These are phyloP conservation scores for Columba livia DNA, from an alignment of 2,113 vertebrate genomes.

Conservation along the genomic window DNA sequence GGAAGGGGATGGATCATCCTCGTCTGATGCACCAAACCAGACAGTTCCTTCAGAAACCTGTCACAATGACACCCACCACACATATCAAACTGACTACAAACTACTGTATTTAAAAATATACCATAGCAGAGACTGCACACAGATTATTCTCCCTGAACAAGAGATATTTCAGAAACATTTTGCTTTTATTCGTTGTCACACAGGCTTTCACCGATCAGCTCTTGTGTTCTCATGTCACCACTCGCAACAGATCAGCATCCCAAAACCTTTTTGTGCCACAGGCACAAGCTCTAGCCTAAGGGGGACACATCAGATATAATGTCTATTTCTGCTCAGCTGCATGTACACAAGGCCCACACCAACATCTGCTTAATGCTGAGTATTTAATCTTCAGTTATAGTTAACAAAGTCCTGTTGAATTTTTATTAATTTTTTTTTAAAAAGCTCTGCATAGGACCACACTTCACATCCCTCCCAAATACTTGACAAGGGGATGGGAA, in stretches of 20 bases:
- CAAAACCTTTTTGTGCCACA: not conserved
- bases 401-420: not conserved
- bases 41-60: not conserved
- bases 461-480: not conserved
- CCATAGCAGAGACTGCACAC: not conserved
- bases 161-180: not conserved
- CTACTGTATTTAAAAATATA: not conserved
- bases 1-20: not conserved
- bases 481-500: not conserved
- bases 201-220: not conserved
- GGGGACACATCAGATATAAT: no score
- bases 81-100: not conserved
- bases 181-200: fast-evolving
- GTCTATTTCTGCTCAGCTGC: not conserved
- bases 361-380: not conserved
- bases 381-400: not conserved
- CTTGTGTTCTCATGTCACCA: fast-evolving
- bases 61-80: fast-evolving
- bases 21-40: not conserved
- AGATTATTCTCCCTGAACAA: fast-evolving
- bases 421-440: no score
- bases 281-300: not conserved
- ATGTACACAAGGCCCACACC: not conserved
- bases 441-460: no score
- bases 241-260: not conserved